Conservation (phyloP, 2,113 vertebrate genomes). For the Zosterops pallidus region DNA sequence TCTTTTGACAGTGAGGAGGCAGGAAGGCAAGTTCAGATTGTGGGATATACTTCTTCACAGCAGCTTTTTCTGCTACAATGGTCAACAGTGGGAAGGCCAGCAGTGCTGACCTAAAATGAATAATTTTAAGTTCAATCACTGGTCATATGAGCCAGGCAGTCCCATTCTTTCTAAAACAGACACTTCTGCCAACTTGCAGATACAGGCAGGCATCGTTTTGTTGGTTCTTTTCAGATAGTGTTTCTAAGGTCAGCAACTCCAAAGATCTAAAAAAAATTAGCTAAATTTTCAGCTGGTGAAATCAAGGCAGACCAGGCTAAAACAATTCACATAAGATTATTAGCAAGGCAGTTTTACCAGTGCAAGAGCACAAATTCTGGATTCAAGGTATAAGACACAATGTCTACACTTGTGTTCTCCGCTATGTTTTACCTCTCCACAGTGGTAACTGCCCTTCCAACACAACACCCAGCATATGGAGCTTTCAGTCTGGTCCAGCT, state of each 20-base stretch:
- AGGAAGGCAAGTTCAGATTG: background rate
- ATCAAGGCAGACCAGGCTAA: background rate
- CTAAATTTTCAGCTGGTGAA: background rate
- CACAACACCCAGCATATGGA: background rate
- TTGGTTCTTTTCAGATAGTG: background rate
- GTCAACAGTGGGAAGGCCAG: background rate
- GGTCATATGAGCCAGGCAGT: background rate
- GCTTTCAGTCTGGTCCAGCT: background rate
- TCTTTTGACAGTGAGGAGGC: background rate
- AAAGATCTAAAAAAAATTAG: background rate
- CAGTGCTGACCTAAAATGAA: background rate
- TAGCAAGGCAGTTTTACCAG: background rate
- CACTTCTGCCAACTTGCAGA: background rate
- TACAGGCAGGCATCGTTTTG: background rate
- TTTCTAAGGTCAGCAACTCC: background rate
- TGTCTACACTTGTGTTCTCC: background rate
- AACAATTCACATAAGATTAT: background rate
- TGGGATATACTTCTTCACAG: background rate
- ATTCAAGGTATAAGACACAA: background rate
- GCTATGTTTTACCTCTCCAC: background rate
- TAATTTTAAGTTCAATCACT: background rate
- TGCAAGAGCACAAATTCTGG: background rate
- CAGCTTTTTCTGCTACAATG: background rate
- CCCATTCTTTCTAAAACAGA: background rate
- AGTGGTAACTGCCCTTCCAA: background rate